Conservation (phyloP, 2,113 vertebrate species). For the Megaceryle maxima region DNA sequence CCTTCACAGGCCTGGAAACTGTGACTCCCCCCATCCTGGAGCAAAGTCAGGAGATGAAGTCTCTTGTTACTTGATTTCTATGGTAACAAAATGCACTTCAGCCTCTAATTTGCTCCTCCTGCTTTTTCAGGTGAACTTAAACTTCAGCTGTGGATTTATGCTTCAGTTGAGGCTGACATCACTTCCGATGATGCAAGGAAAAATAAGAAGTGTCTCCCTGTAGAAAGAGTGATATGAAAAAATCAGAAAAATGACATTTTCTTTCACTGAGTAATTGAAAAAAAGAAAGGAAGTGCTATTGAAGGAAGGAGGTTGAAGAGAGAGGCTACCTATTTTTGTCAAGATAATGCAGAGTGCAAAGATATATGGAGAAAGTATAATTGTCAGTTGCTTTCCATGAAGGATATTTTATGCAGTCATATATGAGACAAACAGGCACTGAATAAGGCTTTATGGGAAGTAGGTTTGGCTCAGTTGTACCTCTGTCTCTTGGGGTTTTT, state of each 20-base stretch:
- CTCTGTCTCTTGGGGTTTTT: slow-evolving; percentile 44
- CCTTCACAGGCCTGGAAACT: neutral
- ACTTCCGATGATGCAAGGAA: neutral
- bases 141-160: neutral
- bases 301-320: neutral
- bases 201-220: neutral
- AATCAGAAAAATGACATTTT: neutral
- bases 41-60: neutral
- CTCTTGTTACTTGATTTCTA: slow-evolving; percentile 13
- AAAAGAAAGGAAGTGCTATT: neutral
- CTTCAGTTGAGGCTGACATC: neutral
- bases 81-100: slow-evolving; percentile 1
- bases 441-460: slow-evolving; percentile 56
- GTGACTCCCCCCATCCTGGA: neutral
- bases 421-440: slow-evolving; percentile 62
- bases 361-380: slow-evolving; percentile 47
- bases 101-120: neutral
- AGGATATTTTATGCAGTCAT: slow-evolving; percentile 56
- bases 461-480: slow-evolving; percentile 46
- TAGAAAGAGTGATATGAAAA: neutral
- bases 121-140: neutral
- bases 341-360: neutral
- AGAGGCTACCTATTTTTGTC: slow-evolving; percentile 28
- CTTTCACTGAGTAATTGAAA: neutral
- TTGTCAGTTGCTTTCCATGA: slow-evolving; percentile 59